A percentile compares a stretch with the other conserved stretches of the same genome.
Evolutionary conservation across 2,113 vertebrate genomes (phyloP).

Genomic region (Syngnathoides biaculeatus): DNA sequence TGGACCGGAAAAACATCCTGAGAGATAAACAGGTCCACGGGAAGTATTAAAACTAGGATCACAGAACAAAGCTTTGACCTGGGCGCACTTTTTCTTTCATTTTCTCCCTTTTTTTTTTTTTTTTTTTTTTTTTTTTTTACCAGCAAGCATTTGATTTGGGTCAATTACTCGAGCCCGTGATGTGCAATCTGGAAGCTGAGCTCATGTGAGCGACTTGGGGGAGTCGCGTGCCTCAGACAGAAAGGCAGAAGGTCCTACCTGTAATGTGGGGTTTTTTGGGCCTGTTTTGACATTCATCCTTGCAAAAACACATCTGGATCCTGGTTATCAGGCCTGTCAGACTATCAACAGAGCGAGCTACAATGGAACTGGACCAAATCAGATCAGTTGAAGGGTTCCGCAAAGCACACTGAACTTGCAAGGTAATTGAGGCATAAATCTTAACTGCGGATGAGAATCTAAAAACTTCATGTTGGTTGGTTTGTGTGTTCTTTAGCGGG

Average conservation of each 20-base stretch:
- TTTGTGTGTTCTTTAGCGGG: not conserved
- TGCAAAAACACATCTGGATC: conserved; percentile 54
- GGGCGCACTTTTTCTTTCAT: conserved; percentile 25
- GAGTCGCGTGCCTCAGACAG: conserved; percentile 45
- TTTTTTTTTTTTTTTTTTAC: conserved; percentile 21
- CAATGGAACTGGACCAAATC: conserved; percentile 21
- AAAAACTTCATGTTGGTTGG: conserved; percentile 20
- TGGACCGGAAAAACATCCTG: conserved; percentile 45
- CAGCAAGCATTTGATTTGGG: conserved; percentile 52
- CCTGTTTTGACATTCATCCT: conserved; percentile 33
- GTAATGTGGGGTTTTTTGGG: conserved; percentile 9
- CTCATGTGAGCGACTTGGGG: conserved; percentile 57
- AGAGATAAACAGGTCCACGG: conserved; percentile 31
- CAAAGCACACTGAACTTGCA: conserved; percentile 48
- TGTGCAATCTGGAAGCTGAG: conserved; percentile 52
- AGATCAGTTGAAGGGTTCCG: conserved; percentile 37
- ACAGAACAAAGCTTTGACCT: conserved; percentile 44
- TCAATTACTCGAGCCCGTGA: conserved; percentile 46
- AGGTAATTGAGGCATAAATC: conserved; percentile 43
- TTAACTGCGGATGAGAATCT: conserved; percentile 36
- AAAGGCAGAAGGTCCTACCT: conserved; percentile 36
- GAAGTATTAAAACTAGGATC: conserved; percentile 60
- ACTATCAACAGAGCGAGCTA: conserved; percentile 47
- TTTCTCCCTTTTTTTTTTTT: conserved; percentile 15
- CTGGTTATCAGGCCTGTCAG: conserved; percentile 49